phyloP scores from a whole-genome alignment of 2,888 invertebrate genomes.

The Onthophagus sagittarius region DNA sequence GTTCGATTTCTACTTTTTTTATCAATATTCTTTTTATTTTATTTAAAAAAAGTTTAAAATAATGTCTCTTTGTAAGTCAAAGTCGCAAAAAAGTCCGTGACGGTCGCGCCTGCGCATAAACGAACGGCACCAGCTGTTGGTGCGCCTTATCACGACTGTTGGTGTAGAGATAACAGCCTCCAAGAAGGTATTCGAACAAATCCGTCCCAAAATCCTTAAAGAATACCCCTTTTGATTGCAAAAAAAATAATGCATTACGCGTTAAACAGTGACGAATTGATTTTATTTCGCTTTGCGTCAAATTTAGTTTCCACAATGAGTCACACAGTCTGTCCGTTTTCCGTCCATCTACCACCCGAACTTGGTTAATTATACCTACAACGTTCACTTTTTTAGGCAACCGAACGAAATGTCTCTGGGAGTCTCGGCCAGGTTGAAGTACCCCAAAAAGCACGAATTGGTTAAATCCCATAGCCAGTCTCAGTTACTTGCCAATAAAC shows the following conservation, averaged over 20 bases:
- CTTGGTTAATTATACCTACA: constrained; percentile 13
- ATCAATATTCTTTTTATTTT: too few relatives aligned
- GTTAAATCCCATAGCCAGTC: constrained; percentile 47
- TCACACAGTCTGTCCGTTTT: constrained; percentile 32
- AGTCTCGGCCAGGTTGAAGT: constrained; percentile 46
- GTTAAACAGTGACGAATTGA: neutral
- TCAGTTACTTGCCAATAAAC: constrained; percentile 46
- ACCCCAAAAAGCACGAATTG: constrained; percentile 46
- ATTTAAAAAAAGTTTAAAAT: too few relatives aligned
- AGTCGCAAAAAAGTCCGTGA: neutral
- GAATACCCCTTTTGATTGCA: too few relatives aligned
- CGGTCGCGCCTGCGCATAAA: neutral
- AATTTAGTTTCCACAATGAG: constrained; percentile 34
- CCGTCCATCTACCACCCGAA: constrained; percentile 16
- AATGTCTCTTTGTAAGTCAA: neutral
- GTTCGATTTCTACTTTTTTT: too few relatives aligned
- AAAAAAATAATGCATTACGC: too few relatives aligned
- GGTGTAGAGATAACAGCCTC: neutral
- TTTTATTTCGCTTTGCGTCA: constrained; percentile 1
- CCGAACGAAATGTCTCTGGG: constrained; percentile 44
- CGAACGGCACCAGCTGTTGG: neutral
- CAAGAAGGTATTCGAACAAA: neutral
- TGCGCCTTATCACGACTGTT: neutral
- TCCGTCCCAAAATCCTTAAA: neutral
- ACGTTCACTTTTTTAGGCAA: constrained; percentile 32